Percentiles rank a stretch among this genome's conserved stretches.
Evolutionary conservation across 2,113 vertebrate species (phyloP).

Genomic region (Prolemur simus): DNA sequence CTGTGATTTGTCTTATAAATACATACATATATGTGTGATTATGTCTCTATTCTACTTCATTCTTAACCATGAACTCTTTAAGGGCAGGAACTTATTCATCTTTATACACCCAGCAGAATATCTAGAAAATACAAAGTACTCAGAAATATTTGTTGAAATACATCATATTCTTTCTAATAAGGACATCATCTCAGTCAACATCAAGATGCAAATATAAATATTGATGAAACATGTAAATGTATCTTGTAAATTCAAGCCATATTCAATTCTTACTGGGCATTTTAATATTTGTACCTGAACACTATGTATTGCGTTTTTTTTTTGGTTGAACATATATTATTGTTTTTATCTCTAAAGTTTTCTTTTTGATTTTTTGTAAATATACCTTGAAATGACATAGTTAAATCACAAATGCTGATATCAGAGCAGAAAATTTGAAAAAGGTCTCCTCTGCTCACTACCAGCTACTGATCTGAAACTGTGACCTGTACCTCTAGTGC

Average conservation of each 20-base stretch:
- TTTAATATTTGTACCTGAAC: slow-evolving; percentile 11
- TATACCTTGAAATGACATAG: neutral
- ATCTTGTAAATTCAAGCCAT: neutral
- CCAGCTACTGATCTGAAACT: neutral
- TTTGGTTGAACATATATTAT: neutral
- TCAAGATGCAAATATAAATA: neutral
- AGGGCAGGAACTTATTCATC: neutral
- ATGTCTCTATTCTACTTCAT: neutral
- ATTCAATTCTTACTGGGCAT: neutral
- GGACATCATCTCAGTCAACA: neutral
- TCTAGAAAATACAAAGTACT: neutral
- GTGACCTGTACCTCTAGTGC: neutral
- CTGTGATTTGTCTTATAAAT: neutral
- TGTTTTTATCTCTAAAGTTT: neutral
- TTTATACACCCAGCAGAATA: neutral
- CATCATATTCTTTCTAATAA: neutral
- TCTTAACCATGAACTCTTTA: neutral
- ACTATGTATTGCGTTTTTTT: neutral
- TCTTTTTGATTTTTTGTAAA: neutral
- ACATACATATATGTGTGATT: neutral
- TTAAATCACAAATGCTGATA: slow-evolving; percentile 20
- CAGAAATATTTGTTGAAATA: neutral
- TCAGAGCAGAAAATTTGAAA: slow-evolving; percentile 23
- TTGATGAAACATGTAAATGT: neutral
- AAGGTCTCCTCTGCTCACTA: neutral